Conservation (phyloP, 30 jellyfish, hydroid and myxozoan genomes). For the Sanderia malayensis region DNA sequence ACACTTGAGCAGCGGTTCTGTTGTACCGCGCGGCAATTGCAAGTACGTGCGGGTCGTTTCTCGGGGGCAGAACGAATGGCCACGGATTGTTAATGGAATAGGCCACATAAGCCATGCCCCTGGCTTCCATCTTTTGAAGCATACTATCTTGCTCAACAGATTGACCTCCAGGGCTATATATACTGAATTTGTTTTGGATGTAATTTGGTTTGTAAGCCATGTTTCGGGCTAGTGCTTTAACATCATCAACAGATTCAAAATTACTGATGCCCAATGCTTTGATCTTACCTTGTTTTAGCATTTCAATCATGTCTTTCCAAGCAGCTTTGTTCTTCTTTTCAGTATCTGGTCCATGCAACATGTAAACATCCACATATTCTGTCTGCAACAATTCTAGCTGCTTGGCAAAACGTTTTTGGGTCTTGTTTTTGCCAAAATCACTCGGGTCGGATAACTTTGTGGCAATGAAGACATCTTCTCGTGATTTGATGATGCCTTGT, state of each 20-base stretch:
- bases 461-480: slow-evolving; percentile 60
- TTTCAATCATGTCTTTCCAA: slow-evolving; percentile 46
- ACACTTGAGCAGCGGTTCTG: slow-evolving; percentile 41
- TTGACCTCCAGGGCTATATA: slow-evolving; percentile 61
- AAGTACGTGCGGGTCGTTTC: slow-evolving; percentile 51
- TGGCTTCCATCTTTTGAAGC: slow-evolving; percentile 33
- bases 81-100: slow-evolving; percentile 51
- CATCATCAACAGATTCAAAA: slow-evolving; percentile 29
- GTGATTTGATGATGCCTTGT: slow-evolving; percentile 43
- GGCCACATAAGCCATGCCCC: slow-evolving; percentile 59
- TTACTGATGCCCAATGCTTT: slow-evolving; percentile 59
- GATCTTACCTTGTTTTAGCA: slow-evolving; percentile 51
- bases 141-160: slow-evolving; percentile 22
- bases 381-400: slow-evolving; percentile 32
- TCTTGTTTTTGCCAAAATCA: slow-evolving; percentile 21
- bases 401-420: slow-evolving; percentile 3
- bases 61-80: slow-evolving; percentile 51
- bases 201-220: slow-evolving; percentile 39
- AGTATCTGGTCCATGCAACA: slow-evolving; percentile 66
- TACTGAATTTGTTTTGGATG: slow-evolving; percentile 59
- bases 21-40: slow-evolving; percentile 48
- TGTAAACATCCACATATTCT: slow-evolving; percentile 41
- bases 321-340: slow-evolving; percentile 42
- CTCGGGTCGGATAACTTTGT: slow-evolving; percentile 56
- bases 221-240: slow-evolving; percentile 25